phyloP scores from a whole-genome alignment of 2,113 vertebrate genomes.

The Cepphus grylle region DNA sequence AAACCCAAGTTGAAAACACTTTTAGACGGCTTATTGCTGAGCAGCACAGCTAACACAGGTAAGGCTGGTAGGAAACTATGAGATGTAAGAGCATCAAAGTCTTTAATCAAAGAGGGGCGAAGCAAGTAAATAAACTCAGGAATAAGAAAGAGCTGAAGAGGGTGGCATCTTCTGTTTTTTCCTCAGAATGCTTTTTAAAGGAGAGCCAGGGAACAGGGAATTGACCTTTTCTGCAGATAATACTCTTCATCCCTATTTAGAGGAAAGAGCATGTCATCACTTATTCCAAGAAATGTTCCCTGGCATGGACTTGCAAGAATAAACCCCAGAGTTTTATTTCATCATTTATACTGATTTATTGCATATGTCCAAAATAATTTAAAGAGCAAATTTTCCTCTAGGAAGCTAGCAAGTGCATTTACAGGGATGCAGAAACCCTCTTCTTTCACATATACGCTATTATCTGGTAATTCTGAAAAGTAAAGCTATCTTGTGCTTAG shows the following conservation, averaged over 20 bases:
- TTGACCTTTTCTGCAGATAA: background rate
- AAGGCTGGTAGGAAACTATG: background rate
- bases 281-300: background rate
- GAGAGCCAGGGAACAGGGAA: background rate
- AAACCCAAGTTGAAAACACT: background rate
- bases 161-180: accelerated
- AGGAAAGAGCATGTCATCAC: background rate
- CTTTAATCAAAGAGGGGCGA: background rate
- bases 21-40: background rate
- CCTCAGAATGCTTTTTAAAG: background rate
- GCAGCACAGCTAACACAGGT: background rate
- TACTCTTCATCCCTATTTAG: background rate
- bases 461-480: background rate
- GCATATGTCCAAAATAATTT: background rate
- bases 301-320: background rate
- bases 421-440: background rate
- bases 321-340: background rate
- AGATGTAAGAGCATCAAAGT: background rate
- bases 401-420: background rate
- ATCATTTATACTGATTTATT: background rate
- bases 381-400: background rate
- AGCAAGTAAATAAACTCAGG: background rate
- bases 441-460: accelerated
- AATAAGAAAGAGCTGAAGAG: too few relatives aligned
- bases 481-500: background rate